Conservation (phyloP, 2,888 invertebrate genomes). For the Cheilosia impressa region DNA sequence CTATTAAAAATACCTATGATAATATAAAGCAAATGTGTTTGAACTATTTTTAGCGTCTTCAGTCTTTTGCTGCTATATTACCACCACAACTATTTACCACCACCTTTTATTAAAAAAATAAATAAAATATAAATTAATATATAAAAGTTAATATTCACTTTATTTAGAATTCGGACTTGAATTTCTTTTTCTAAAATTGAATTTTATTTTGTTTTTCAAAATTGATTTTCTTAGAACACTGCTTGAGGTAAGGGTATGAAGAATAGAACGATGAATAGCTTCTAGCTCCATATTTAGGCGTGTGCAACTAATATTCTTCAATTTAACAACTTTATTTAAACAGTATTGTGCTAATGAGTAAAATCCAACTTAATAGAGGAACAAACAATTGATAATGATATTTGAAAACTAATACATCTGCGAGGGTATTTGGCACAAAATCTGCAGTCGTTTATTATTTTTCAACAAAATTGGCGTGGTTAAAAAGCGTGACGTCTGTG, state of each 20-base stretch:
- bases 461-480: too few relatives aligned
- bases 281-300: constrained; percentile 10
- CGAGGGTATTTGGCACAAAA: not conserved
- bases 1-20: not conserved
- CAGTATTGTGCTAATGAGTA: constrained; percentile 18
- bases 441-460: too few relatives aligned
- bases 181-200: constrained; percentile 20
- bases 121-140: not conserved
- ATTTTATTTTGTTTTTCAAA: constrained; percentile 22
- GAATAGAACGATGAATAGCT: not conserved
- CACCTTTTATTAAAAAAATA: constrained; percentile 41
- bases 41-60: constrained; percentile 43
- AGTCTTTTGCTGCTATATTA: constrained; percentile 62
- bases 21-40: constrained; percentile 47
- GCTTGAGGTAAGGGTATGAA: constrained; percentile 53
- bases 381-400: not conserved
- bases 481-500: too few relatives aligned
- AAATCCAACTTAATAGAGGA: constrained; percentile 21
- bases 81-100: constrained; percentile 57
- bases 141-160: constrained; percentile 29
- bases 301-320: constrained; percentile 22
- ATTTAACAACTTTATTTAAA: not conserved
- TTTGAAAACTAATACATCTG: constrained; percentile 9
- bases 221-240: constrained; percentile 38
- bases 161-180: constrained; percentile 26